Evolutionary conservation across 1,140 invertebrate species (phyloP).

Genomic region (Chironomus striatipennis): DNA sequence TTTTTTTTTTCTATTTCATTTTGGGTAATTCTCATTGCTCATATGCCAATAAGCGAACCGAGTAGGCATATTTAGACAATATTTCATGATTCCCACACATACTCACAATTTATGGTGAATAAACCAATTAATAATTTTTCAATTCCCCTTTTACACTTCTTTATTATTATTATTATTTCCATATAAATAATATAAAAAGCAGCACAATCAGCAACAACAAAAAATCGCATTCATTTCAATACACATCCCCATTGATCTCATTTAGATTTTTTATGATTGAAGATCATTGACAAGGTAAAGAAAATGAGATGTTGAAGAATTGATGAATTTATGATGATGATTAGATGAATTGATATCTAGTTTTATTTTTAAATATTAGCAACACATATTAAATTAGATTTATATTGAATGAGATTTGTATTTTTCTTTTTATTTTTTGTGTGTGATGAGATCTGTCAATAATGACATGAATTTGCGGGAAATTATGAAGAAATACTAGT

Average conservation of each 20-base stretch:
- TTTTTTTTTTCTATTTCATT: not conserved
- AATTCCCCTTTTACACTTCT: not conserved
- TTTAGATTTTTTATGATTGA: conserved; percentile 10
- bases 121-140: conserved; percentile 1
- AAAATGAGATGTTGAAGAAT: not conserved
- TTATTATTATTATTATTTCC: not conserved
- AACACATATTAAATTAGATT: no score
- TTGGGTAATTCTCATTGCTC: not conserved
- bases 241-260: not conserved
- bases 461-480: no score
- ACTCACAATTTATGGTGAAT: not conserved
- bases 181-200: no score
- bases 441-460: no score
- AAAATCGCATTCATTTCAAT: not conserved
- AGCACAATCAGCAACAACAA: not conserved
- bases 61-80: conserved; percentile 8
- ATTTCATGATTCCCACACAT: not conserved
- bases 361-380: not conserved
- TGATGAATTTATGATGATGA: conserved; percentile 2
- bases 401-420: no score
- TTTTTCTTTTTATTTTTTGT: no score
- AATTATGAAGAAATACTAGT: no score
- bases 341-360: not conserved
- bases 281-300: not conserved
- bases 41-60: not conserved